phyloP scores from a whole-genome alignment of 2,113 vertebrate species.

The Dipodomys spectabilis region DNA sequence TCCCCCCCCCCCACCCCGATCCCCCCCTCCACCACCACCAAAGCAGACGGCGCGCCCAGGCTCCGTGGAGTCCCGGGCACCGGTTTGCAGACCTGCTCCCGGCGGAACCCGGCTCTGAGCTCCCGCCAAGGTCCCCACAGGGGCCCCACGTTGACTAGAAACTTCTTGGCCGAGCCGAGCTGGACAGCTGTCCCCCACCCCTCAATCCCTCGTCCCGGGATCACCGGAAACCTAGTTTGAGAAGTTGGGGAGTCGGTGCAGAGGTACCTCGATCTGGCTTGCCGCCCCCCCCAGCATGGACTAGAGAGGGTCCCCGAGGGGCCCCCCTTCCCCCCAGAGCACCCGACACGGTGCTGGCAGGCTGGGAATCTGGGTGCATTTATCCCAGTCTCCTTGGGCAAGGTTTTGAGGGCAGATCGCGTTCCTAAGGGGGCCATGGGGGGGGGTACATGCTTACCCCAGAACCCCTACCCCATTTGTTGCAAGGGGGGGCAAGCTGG shows the following conservation, averaged over 20 bases:
- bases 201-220: neutral
- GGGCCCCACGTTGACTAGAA: neutral
- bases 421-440: constrained; percentile 57
- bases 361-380: constrained; percentile 66
- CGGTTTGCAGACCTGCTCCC: neutral
- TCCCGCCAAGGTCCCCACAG: neutral
- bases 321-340: no score
- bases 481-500: no score
- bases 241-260: neutral
- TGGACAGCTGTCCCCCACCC: neutral
- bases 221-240: neutral
- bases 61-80: neutral
- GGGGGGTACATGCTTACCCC: constrained; percentile 50
- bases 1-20: no score
- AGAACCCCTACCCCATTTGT: no score
- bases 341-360: neutral
- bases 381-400: constrained; percentile 56
- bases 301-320: no score
- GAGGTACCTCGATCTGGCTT: neutral
- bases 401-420: constrained; percentile 55
- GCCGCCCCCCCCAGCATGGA: no score
- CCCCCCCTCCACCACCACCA: no score
- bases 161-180: neutral
- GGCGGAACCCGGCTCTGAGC: neutral
- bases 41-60: neutral